Conservation (phyloP, 2,888 invertebrate genomes). For the Ophion slaviceki region DNA sequence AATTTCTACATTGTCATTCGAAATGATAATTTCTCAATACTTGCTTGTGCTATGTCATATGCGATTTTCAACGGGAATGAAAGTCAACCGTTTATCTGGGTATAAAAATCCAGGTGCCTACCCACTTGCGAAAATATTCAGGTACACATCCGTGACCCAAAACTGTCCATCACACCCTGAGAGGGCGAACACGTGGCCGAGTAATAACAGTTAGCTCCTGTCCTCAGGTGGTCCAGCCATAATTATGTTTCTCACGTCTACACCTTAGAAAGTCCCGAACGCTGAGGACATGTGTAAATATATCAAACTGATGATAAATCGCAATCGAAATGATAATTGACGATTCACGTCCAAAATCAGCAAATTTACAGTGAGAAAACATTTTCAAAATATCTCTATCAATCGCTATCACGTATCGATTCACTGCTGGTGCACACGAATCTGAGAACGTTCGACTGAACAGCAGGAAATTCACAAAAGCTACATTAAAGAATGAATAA, state of each 20-base stretch:
- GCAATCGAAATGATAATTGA: background rate
- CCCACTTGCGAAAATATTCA: constrained; percentile 68
- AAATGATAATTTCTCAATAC: constrained; percentile 1
- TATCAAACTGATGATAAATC: background rate
- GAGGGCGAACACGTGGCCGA: constrained; percentile 62
- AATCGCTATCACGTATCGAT: background rate
- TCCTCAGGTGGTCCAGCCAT: constrained; percentile 54
- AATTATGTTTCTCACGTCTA: constrained; percentile 45
- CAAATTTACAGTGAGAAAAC: background rate
- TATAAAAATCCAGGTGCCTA: constrained; percentile 38
- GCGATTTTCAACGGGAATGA: background rate
- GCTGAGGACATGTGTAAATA: background rate
- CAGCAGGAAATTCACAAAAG: background rate
- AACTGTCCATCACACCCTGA: constrained; percentile 70
- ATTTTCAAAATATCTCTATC: background rate
- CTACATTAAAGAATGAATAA: background rate
- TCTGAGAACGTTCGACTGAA: background rate
- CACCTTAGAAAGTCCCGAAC: background rate
- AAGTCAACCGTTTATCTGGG: background rate
- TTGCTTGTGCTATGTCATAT: background rate
- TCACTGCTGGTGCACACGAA: background rate
- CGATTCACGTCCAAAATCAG: background rate
- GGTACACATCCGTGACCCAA: constrained; percentile 72
- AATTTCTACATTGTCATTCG: background rate
- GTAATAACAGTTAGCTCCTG: constrained; percentile 46